Conservation (phyloP, 2,888 invertebrate genomes). For the Eupithecia centaureata region DNA sequence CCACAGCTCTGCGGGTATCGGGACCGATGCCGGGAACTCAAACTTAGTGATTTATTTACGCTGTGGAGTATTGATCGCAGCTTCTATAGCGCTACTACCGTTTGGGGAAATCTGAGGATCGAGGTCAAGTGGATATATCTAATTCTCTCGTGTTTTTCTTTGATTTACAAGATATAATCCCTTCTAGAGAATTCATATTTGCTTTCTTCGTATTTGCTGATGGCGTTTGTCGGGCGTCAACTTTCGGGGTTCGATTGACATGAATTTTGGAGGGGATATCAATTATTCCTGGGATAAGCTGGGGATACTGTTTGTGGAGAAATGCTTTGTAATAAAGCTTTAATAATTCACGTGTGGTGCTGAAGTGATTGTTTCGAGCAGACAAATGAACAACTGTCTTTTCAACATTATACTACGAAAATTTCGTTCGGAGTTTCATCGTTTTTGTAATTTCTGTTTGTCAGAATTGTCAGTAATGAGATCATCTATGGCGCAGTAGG, state of each 20-base stretch:
- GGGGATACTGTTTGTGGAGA: conserved; percentile 28
- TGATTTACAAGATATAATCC: conserved; percentile 65
- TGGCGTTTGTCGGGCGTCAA: conserved; percentile 22
- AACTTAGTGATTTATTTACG: conserved; percentile 80
- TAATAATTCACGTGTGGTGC: conserved; percentile 57
- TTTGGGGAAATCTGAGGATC: conserved; percentile 67
- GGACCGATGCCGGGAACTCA: conserved; percentile 49
- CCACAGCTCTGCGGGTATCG: conserved; percentile 45
- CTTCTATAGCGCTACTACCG: conserved; percentile 61
- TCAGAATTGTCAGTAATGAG: not conserved
- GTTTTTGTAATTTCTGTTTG: not conserved
- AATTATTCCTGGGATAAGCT: conserved; percentile 30
- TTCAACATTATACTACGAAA: conserved; percentile 36
- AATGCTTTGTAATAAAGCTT: conserved; percentile 46
- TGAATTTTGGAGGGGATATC: conserved; percentile 28
- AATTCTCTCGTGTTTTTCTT: conserved; percentile 67
- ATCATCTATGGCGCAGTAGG: not conserved
- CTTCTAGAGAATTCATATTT: conserved; percentile 46
- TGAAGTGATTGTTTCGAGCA: conserved; percentile 57
- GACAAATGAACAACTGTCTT: conserved; percentile 50
- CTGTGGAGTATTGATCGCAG: conserved; percentile 72
- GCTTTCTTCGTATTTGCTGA: conserved; percentile 37
- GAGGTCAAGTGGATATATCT: conserved; percentile 72
- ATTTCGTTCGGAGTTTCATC: conserved; percentile 26
- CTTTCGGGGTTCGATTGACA: conserved; percentile 24